A percentile compares a stretch with the other conserved stretches of the same genome.
phyloP scores from a whole-genome alignment of 2,113 vertebrate genomes.

The Sisor rabdophorus region DNA sequence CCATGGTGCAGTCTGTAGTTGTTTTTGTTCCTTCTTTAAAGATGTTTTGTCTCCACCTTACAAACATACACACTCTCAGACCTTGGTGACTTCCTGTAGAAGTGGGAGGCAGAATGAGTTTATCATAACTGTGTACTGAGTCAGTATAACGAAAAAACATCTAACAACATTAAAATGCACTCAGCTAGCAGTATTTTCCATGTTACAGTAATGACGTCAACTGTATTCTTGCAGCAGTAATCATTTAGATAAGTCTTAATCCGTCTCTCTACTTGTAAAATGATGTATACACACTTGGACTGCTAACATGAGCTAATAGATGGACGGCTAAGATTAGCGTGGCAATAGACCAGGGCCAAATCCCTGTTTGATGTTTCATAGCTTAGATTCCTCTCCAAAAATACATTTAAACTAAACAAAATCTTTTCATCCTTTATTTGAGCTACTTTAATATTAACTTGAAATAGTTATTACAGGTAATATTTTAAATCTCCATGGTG shows the following conservation, averaged over 20 bases:
- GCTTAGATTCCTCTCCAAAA: background rate
- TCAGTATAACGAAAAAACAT: slow-evolving; percentile 5
- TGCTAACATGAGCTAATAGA: background rate
- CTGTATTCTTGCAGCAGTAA: background rate
- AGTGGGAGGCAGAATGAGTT: slow-evolving; percentile 28
- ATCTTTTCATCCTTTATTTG: background rate
- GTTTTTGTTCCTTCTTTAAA: slow-evolving; percentile 1
- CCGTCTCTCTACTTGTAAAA: background rate
- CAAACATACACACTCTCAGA: slow-evolving; percentile 11
- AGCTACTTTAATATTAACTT: background rate
- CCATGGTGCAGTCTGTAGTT: background rate
- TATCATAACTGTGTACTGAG: slow-evolving; percentile 4
- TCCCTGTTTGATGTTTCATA: background rate
- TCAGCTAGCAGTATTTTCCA: background rate
- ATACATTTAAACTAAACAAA: background rate
- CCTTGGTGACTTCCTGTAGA: slow-evolving; percentile 13
- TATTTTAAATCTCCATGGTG: background rate
- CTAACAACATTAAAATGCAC: background rate
- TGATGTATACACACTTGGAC: background rate
- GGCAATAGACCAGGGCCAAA: background rate
- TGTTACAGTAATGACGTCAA: background rate
- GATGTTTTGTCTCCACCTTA: slow-evolving; percentile 3
- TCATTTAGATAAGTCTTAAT: background rate
- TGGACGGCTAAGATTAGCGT: background rate
- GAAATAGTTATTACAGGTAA: background rate